Conservation (phyloP, 2,888 invertebrate species). For the Rutpela maculata region DNA sequence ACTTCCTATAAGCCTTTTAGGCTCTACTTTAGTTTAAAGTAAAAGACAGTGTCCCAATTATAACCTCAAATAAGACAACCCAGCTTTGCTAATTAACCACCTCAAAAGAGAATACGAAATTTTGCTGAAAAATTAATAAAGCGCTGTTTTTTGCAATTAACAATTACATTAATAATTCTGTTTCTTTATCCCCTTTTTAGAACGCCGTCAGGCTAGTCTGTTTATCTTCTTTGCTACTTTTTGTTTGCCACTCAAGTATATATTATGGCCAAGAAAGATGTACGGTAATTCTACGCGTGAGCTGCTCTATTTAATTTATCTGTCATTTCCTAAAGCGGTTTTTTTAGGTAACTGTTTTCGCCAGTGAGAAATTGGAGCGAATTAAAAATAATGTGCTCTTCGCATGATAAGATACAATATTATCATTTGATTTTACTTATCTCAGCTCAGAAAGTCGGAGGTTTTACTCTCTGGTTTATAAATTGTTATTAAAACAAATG, state of each 20-base stretch:
- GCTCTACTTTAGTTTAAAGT: not conserved
- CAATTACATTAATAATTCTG: not conserved
- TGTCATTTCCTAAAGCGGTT: slow-evolving; percentile 8
- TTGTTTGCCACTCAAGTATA: not conserved
- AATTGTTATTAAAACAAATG: slow-evolving; percentile 14
- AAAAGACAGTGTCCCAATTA: not conserved
- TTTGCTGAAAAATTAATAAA: not conserved
- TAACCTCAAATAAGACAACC: not conserved
- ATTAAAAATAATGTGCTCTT: slow-evolving; percentile 11
- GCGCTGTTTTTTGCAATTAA: not conserved
- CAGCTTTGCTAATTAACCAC: not conserved
- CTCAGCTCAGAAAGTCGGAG: slow-evolving; percentile 8
- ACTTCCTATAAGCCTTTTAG: too few relatives aligned
- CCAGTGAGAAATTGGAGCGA: slow-evolving; percentile 10
- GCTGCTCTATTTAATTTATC: slow-evolving; percentile 28
- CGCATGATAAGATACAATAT: slow-evolving; percentile 26
- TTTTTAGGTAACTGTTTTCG: slow-evolving; percentile 19
- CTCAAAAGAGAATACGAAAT: not conserved
- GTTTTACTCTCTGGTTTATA: not conserved
- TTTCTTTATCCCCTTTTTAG: not conserved
- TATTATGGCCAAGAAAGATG: not conserved
- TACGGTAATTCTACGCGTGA: not conserved
- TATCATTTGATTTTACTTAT: slow-evolving; percentile 12
- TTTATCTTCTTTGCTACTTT: not conserved
- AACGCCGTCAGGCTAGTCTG: not conserved